Evolutionary conservation across 2,888 invertebrate genomes (phyloP), one percentile per base, ranked within the genome.

Genomic region (Mythimna pallens): DNA sequence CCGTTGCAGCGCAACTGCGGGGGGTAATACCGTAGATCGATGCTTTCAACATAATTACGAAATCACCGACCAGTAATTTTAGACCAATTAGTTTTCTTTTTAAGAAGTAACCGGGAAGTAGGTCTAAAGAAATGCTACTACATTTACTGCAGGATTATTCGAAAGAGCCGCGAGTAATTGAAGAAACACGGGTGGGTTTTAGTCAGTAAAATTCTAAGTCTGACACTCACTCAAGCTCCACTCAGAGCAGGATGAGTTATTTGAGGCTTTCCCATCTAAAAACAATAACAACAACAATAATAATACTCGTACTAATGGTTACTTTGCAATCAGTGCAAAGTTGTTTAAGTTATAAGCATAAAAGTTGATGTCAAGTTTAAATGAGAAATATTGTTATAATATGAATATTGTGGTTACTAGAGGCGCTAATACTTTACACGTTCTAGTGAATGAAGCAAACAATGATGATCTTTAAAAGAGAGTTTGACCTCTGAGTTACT

Each of bases 1-100:
- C 25, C 43, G 62, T 22, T 22, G 36, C 40, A 52, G 14, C 25
- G 17, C 10, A 73, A 20, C 74, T 17, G 22, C 62, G 57, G 76
- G 76, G 73, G 57, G 80, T 73, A 43, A 73, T 50, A 58, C 62
- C n/a, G 57, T 20, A 62, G 73, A 72, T 50, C 40, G 50, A 52
- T 30, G 57, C 25, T 73, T 10, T 43, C 10, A 57, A 63, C 62
- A 30, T 58, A 80, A 76, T 80, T 73, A 63, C 63, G 43, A 63
- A 80, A 80, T 58, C 36, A 43, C 22, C 20, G 50, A 10, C 14
- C 17, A 5, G 52, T 47, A 80, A 77, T 77, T 80, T 77, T 66
- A 63, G 52, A 74, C 34, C 3, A 52, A 62, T 80, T 62, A 62
- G 9, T 12, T n/a, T 12, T 54, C 50, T 20, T 52, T 57, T 36